These are phyloP conservation scores for Mizuhopecten yessoensis DNA, from an alignment of 1,140 invertebrate genomes.

Conservation along the genomic window DNA sequence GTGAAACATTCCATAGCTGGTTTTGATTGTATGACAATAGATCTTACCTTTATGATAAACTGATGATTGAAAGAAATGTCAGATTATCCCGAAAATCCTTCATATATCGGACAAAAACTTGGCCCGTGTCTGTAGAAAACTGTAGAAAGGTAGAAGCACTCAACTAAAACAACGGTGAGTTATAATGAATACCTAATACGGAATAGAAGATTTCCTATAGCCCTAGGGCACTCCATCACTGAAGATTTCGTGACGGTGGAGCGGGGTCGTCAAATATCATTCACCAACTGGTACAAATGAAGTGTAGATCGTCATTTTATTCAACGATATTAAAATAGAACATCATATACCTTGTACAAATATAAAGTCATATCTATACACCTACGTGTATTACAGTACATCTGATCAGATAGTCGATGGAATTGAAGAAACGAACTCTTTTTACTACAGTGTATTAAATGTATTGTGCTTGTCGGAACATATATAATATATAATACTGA, in stretches of 20 bases:
- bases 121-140: not conserved
- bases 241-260: not conserved
- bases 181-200: constrained; percentile 12
- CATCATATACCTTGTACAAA: not conserved
- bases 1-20: not conserved
- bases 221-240: not conserved
- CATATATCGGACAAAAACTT: not conserved
- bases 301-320: not conserved
- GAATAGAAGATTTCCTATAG: not conserved
- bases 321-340: not conserved
- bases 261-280: constrained; percentile 16
- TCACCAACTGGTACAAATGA: constrained; percentile 4
- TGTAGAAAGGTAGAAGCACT: not conserved
- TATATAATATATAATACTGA: too few species aligned
- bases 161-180: not conserved
- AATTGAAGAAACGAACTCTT: too few species aligned
- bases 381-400: not conserved
- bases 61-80: not conserved
- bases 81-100: constrained; percentile 34
- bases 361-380: too few species aligned
- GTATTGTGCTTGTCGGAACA: too few species aligned
- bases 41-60: constrained; percentile 7
- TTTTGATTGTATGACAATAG: not conserved
- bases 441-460: too few species aligned
- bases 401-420: too few species aligned